Percentiles rank a stretch among this genome's conserved stretches.
phyloP scores from a whole-genome alignment of 2,888 invertebrate genomes.

The Lingula anatina region DNA sequence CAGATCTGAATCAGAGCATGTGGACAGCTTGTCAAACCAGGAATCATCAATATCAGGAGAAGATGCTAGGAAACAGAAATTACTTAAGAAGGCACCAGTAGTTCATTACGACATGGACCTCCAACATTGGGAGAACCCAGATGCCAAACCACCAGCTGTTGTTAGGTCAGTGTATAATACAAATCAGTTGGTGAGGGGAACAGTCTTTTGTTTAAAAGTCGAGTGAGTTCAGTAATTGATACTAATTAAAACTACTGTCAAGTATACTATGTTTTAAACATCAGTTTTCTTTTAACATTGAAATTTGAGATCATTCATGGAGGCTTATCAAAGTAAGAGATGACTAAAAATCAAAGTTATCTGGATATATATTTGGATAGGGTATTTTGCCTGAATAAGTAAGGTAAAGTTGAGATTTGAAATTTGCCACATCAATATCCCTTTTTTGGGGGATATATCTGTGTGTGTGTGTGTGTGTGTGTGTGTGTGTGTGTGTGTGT shows the following conservation, averaged over 20 bases:
- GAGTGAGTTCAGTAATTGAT: too few relatives aligned
- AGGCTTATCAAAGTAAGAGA: too few relatives aligned
- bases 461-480: slow-evolving; percentile 2
- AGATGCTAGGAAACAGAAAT: neutral
- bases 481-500: slow-evolving; percentile 2
- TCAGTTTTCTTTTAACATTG: too few relatives aligned
- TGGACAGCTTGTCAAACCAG: neutral
- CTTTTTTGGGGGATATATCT: slow-evolving; percentile 4
- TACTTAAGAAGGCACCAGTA: slow-evolving; percentile 47
- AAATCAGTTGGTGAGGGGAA: too few relatives aligned
- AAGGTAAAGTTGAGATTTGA: slow-evolving; percentile 15
- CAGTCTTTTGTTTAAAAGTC: too few relatives aligned
- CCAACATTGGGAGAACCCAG: slow-evolving; percentile 56
- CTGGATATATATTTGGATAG: neutral
- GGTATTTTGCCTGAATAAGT: too few relatives aligned
- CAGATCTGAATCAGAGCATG: too few relatives aligned
- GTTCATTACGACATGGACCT: slow-evolving; percentile 56
- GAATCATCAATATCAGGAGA: neutral
- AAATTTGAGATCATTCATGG: too few relatives aligned
- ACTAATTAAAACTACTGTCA: too few relatives aligned
- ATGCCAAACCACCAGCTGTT: slow-evolving; percentile 47
- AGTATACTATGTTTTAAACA: too few relatives aligned
- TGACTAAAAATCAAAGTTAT: neutral
- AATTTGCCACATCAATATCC: slow-evolving; percentile 1
- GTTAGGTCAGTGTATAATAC: slow-evolving; percentile 50